Base-by-base conservation (phyloP, 2,797 vertebrate species). In the Propithecus deckenii region DNA sequence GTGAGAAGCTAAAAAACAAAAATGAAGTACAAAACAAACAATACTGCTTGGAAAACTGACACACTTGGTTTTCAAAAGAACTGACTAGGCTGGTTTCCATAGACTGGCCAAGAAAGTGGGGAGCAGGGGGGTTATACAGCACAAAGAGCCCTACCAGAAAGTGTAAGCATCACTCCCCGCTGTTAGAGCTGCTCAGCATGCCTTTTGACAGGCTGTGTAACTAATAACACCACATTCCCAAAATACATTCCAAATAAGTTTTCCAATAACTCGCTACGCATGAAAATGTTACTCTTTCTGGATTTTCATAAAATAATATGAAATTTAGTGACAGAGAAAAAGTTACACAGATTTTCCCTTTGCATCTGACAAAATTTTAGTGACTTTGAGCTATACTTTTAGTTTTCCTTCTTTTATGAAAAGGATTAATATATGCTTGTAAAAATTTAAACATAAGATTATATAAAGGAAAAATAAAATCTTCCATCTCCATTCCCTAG, bases 291-390 rank as follows among this genome's bases (percentile, higher is more conserved):
- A 59, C n/a, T 71, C 20, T 59, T 71, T 79, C 86, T 84, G 25
- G 41, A 50, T 87, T 96, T 97, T 84, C 35, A 84, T 55, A 67
- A 87, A 76, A 57, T 13, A 61, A 81, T 74, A 83, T 55, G 55
- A 84, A 61, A 91, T 46, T 84, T 95, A 69, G 63, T 93, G 65
- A 79, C 17, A 93, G 72, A 23, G 80, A 90, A 76, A 72, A 72
- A 14, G 32, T 32, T 71, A 86, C 25, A 71, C 23, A 84, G 38
- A 93, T 87, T 95, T 91, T 93, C 38, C 74, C 90, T 87, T 52
- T 84, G 83, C 17, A 35, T 80, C 28, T 41, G 13, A 84, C 20
- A 90, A 81, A 86, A 79, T 61, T 84, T 93, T 88, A 79, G 63
- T 79, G 63, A 74, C 25, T 88, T 74, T 91, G 17, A 86, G 32